Conservation (phyloP, 2,797 vertebrate species). For the Tokudaia muenninki region DNA sequence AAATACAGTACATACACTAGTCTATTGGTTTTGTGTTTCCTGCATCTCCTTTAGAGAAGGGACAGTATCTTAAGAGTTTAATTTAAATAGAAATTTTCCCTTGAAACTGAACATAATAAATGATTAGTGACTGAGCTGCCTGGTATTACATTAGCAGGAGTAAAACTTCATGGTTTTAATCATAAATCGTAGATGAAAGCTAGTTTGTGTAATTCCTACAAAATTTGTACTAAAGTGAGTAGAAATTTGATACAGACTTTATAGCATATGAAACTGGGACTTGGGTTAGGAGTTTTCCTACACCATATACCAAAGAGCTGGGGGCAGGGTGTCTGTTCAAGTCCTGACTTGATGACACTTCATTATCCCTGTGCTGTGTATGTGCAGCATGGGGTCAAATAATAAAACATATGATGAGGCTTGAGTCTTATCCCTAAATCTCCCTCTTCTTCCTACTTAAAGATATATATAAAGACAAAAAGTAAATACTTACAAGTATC, state of each 20-base stretch:
- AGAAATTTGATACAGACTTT: constrained; percentile 1
- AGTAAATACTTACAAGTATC: background rate
- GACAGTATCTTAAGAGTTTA: constrained; percentile 24
- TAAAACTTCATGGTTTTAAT: constrained; percentile 43
- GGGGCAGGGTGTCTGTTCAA: background rate
- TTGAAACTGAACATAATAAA: constrained; percentile 40
- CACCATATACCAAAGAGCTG: background rate
- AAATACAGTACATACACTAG: background rate
- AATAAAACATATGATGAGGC: background rate
- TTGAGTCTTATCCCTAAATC: background rate
- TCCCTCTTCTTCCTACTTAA: background rate
- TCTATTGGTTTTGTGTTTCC: background rate
- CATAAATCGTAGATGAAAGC: constrained; percentile 20
- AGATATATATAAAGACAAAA: background rate
- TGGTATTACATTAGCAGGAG: background rate
- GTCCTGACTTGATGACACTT: background rate
- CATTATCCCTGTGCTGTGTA: background rate
- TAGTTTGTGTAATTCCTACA: constrained; percentile 69
- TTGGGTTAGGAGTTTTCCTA: background rate
- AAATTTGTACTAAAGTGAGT: constrained; percentile 51
- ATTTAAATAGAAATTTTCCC: constrained; percentile 72
- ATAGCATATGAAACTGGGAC: background rate
- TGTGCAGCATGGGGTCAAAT: background rate
- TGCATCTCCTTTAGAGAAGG: background rate
- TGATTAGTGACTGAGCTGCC: background rate